Evolutionary conservation across 2,797 vertebrate genomes (phyloP).

Genomic region (Microctenopoma lineatum): DNA sequence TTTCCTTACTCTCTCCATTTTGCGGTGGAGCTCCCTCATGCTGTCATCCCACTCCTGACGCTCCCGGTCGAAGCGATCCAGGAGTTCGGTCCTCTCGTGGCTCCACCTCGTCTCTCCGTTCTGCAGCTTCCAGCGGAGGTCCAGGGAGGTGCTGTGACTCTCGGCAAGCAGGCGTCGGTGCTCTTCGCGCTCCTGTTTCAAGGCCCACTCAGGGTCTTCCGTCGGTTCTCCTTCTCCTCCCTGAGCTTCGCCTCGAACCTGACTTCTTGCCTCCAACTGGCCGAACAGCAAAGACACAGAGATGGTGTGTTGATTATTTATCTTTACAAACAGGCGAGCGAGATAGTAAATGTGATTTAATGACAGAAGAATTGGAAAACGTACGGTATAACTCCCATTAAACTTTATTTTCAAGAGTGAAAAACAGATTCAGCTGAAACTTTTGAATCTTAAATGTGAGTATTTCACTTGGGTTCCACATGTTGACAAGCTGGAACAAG

Average conservation of each 20-base stretch:
- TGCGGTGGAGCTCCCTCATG: conserved; percentile 87
- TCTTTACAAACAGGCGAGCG: not conserved
- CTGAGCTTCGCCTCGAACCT: conserved; percentile 58
- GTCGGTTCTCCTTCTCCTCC: conserved; percentile 51
- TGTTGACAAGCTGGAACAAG: too few relatives aligned
- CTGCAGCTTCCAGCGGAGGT: conserved; percentile 94
- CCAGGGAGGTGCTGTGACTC: conserved; percentile 89
- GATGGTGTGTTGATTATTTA: not conserved
- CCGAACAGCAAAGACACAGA: conserved; percentile 15
- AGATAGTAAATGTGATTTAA: not conserved
- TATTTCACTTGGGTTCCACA: too few relatives aligned
- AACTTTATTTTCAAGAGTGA: too few relatives aligned
- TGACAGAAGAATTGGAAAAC: too few relatives aligned
- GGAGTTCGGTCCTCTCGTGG: conserved; percentile 89
- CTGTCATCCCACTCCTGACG: conserved; percentile 90
- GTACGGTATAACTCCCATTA: too few relatives aligned
- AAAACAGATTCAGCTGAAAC: too few relatives aligned
- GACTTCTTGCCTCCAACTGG: conserved; percentile 57
- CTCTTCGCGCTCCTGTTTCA: conserved; percentile 85
- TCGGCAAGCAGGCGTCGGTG: conserved; percentile 91
- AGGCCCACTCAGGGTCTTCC: conserved; percentile 36
- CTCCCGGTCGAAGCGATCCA: conserved; percentile 88
- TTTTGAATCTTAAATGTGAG: too few relatives aligned
- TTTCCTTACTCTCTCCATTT: conserved; percentile 83
- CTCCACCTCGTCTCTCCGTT: conserved; percentile 93